Evolutionary conservation across 2,888 invertebrate genomes (phyloP), one percentile per base, ranked within the genome.

Genomic region (Macrosiphum euphorbiae): DNA sequence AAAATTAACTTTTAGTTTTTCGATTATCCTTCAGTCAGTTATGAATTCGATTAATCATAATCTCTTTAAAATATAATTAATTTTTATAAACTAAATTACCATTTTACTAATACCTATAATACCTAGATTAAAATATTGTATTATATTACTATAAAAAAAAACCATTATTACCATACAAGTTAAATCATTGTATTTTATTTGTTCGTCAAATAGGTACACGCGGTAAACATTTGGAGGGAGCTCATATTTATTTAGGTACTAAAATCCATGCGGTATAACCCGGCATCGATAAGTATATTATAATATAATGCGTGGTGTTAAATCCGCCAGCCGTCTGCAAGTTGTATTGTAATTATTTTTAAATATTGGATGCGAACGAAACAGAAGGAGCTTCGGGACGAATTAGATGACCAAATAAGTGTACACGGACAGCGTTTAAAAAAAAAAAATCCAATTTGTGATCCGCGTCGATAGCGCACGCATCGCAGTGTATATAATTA

Each of bases 371-470:
- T 67, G 90, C n/a, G 24, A 89, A 28, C 61, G 44, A 67, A 90
- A 90, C 90, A 28, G 90, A 90, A 61, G 90, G 88, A 88, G 90
- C 55, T 8, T 44, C 61, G 10, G 90, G 44, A 89, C 61, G 89
- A 55, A 89, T 88, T 52, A 52, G 88, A 52, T 24, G 88, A 24
- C 78, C 35, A 78, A 78, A 88, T 52, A 55, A 88, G 11, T 52
- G 52, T n/a, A 35, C 52, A 50, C 50, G n/a, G 35, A 55, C 20
- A 52, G 88, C 35, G 88, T 88, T 88, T 88, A 67, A 44, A 26
- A 61, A 55, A 89, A 41, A 89, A 89, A 90, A 90, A 61, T 67
- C 61, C 61, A 90, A 90, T 61, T 90, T 67, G 61, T 44, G 61
- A 90, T 90, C 61, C 47, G 44, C 47, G 61, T 44, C 47, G 61